Percentiles rank a stretch among this genome's conserved stretches.
phyloP scores from a whole-genome alignment of 2,113 vertebrate species.

The Apeltes quadracus region DNA sequence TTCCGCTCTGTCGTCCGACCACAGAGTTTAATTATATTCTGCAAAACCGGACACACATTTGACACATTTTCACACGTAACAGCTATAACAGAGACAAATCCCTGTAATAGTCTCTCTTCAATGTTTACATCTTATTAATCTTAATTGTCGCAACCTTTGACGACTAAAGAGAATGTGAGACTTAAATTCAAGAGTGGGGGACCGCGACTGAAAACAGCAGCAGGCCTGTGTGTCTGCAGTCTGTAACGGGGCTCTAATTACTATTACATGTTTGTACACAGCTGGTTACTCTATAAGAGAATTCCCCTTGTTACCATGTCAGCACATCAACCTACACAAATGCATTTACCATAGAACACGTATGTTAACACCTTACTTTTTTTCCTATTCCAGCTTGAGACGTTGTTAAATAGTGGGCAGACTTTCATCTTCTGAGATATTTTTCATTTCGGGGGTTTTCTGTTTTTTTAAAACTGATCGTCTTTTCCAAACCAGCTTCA shows the following conservation, averaged over 20 bases:
- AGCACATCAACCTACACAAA: conserved; percentile 70
- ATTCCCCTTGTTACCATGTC: conserved; percentile 68
- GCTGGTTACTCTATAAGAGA: conserved; percentile 80
- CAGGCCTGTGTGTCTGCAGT: conserved; percentile 37
- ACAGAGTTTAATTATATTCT: conserved; percentile 19
- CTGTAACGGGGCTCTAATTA: conserved; percentile 62
- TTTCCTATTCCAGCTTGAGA: conserved; percentile 44
- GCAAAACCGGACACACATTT: conserved; percentile 5
- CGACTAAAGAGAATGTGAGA: conserved; percentile 41
- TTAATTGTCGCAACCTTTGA: conserved; percentile 13
- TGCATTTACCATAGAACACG: conserved; percentile 69
- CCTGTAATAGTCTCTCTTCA: not conserved
- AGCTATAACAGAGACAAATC: not conserved
- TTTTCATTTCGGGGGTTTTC: conserved; percentile 9
- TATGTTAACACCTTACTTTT: conserved; percentile 66
- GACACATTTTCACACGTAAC: conserved; percentile 8
- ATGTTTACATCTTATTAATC: not conserved
- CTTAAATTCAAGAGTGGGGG: conserved; percentile 39
- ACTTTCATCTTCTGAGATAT: conserved; percentile 27
- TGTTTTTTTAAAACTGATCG: conserved; percentile 6
- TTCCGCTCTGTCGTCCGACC: not conserved
- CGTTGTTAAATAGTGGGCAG: conserved; percentile 20
- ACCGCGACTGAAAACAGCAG: conserved; percentile 53
- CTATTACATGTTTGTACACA: conserved; percentile 80
- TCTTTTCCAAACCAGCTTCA: not conserved